Conservation (phyloP, 2,113 vertebrate species). For the Mionectes macconnelli region DNA sequence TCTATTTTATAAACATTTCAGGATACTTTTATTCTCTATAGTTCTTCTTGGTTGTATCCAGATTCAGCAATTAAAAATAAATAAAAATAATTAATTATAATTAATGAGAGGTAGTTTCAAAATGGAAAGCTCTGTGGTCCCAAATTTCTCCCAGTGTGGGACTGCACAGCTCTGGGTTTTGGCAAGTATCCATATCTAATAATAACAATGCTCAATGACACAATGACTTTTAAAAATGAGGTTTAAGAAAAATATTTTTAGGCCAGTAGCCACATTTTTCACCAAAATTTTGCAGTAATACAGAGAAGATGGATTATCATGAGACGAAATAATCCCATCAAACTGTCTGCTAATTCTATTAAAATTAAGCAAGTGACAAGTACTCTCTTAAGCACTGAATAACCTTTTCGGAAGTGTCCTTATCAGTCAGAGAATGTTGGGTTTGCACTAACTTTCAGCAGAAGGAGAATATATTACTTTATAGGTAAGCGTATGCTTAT, state of each 20-base stretch:
- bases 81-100: not conserved
- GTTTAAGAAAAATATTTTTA: conserved; percentile 8
- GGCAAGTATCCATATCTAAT: not conserved
- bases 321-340: conserved; percentile 46
- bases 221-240: conserved; percentile 24
- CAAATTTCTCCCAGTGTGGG: not conserved
- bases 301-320: conserved; percentile 53
- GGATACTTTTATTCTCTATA: not conserved
- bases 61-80: not conserved
- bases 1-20: not conserved
- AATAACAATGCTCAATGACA: conserved; percentile 35
- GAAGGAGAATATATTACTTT: not conserved
- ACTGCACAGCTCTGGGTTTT: not conserved
- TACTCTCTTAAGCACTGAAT: not conserved
- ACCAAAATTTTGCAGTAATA: conserved; percentile 3
- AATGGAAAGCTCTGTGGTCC: not conserved
- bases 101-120: not conserved
- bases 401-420: not conserved
- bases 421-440: not conserved
- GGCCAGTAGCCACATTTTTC: not conserved
- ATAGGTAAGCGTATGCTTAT: not conserved
- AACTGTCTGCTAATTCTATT: conserved; percentile 65
- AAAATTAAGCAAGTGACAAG: conserved; percentile 36
- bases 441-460: not conserved
- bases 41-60: not conserved